These are phyloP conservation scores for Eunapius fragilis DNA, from an alignment of 37 sponge, comb jelly and placozoan genomes.

Conservation along the genomic window DNA sequence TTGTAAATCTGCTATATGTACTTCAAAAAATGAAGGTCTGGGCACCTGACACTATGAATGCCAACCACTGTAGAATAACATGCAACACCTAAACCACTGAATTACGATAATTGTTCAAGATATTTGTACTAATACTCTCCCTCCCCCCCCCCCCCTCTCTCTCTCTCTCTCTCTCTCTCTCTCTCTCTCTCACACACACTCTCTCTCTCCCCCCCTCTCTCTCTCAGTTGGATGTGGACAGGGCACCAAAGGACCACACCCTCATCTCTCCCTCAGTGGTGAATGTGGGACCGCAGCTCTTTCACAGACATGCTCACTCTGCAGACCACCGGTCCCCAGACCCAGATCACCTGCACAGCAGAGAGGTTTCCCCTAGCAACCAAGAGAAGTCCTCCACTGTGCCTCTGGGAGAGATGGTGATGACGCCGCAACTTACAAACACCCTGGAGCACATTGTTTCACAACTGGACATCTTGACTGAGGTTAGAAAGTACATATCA, in stretches of 20 bases:
- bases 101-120: no score
- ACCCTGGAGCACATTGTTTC: conserved; percentile 94
- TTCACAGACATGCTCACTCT: conserved; percentile 14
- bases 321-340: background rate
- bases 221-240: conserved; percentile 11
- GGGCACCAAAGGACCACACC: conserved; percentile 28
- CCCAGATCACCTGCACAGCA: background rate
- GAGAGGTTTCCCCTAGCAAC: background rate
- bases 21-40: no score
- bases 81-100: no score
- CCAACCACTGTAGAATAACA: no score
- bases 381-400: conserved; percentile 1
- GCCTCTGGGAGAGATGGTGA: conserved; percentile 84
- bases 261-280: conserved; percentile 48
- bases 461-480: conserved; percentile 95
- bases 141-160: background rate
- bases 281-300: conserved; percentile 82
- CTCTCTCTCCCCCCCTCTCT: no score
- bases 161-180: background rate
- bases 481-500: conserved; percentile 68
- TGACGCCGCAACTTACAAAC: conserved; percentile 86
- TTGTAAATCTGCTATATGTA: no score
- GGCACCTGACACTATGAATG: no score
- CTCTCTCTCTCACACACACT: no score
- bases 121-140: background rate